Base-by-base conservation (phyloP, 2,888 invertebrate genomes). In the Unio delphinus region DNA sequence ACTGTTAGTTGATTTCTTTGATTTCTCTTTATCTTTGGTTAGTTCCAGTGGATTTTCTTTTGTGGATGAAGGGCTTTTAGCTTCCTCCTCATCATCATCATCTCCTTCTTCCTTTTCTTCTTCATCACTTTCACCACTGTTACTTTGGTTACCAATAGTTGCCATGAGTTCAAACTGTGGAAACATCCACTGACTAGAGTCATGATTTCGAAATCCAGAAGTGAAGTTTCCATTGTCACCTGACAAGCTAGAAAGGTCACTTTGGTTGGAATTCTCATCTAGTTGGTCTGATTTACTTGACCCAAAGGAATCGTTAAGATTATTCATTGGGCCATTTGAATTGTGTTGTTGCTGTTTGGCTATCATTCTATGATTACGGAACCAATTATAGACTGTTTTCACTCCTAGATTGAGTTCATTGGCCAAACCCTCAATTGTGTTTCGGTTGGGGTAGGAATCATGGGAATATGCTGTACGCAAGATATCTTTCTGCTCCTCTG, bases 321-420 rank as follows among this genome's bases (percentile, higher is more conserved):
- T 75, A 67, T 65, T 74, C 56, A 45, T 69, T 61, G 69, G 75
- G 65, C 73, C 72, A 18, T 76, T 75, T 58, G 74, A 73, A 61
- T 79, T 82, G 28, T 84, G 86, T 65, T 86, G 85, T 72, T 89
- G 89, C 69, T 90, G 89, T 70, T 98, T 98, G 88, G 97, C 93
- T 76, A 99, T 93, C 97, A 99, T 99, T 84, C 99, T 94, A 90
- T 99, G 98, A 90, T 99, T 99, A 92, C 99, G 99, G 92, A 99
- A 99, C 99, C 99, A 99, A 91, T 99, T 99, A 74, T 98, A 98
- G 86, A 99, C 98, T 68, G 99, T 99, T 81, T 99, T 93, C 65
- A 97, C 95, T 8, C 97, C 96, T 59, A 99, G 92, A 15, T 94
- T 95, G 69, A 99, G 92, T 90, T 98, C 97, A 55, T 94, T 93